Evolutionary conservation across 2,113 vertebrate species (phyloP).

Genomic region (Platysteira castanea): DNA sequence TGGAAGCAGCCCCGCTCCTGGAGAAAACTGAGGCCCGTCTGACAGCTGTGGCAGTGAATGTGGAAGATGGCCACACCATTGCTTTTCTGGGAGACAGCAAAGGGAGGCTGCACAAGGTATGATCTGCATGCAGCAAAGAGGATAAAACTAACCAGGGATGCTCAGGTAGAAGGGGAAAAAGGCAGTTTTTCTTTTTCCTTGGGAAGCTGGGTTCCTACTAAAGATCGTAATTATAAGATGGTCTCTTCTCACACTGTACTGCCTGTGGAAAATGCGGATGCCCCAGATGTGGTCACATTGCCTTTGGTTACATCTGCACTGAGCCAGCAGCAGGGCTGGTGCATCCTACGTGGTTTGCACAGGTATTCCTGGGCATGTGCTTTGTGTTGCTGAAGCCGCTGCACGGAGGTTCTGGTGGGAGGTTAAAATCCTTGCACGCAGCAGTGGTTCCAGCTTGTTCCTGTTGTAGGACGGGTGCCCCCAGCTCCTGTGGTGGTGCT

Average conservation of each 20-base stretch:
- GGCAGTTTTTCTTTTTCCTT: not conserved
- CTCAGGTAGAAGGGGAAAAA: not conserved
- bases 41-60: constrained; percentile 88
- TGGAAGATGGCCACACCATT: constrained; percentile 84
- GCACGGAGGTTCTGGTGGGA: not conserved
- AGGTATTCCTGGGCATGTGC: not conserved
- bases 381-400: not conserved
- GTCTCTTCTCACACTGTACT: not conserved
- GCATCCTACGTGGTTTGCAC: fast-evolving
- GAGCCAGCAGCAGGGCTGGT: not conserved
- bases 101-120: constrained; percentile 91
- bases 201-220: not conserved
- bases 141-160: not conserved
- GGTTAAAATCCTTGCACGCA: not conserved
- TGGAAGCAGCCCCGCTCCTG: constrained; percentile 82
- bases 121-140: not conserved
- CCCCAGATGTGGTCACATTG: fast-evolving
- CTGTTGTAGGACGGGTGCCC: fast-evolving
- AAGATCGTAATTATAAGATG: fast-evolving
- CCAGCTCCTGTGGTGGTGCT: not conserved
- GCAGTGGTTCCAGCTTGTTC: not conserved
- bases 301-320: not conserved
- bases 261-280: not conserved
- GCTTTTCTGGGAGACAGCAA: constrained; percentile 92
- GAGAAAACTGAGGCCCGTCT: constrained; percentile 85